phyloP scores from a whole-genome alignment of 2,797 vertebrate species.

The Capromys pilorides region DNA sequence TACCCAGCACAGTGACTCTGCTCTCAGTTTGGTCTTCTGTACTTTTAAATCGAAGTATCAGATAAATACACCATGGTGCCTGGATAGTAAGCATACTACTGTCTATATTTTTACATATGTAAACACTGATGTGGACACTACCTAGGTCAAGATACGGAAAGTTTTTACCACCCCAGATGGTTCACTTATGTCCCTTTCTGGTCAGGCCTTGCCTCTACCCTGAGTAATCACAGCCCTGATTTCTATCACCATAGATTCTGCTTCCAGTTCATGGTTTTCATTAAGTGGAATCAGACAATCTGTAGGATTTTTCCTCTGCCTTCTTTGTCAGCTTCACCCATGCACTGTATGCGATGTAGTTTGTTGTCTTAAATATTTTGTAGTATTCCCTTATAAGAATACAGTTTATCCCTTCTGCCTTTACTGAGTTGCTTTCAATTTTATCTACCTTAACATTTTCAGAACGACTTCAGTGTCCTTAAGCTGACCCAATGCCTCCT shows the following conservation, averaged over 20 bases:
- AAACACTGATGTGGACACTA: background rate
- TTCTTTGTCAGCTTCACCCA: background rate
- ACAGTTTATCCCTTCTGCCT: background rate
- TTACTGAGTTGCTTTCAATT: background rate
- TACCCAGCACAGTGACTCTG: background rate
- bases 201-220: background rate
- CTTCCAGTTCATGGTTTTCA: slow-evolving; percentile 47
- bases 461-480: background rate
- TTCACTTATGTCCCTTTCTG: background rate
- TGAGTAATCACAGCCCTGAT: background rate
- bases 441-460: background rate
- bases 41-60: background rate
- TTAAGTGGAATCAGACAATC: background rate
- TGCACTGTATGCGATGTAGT: background rate
- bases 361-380: slow-evolving; percentile 2
- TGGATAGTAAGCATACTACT: background rate
- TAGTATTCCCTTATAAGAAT: background rate
- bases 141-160: background rate
- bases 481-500: background rate
- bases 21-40: background rate
- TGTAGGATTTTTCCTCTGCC: background rate
- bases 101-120: background rate
- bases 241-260: background rate
- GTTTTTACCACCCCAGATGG: background rate
- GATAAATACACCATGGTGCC: background rate